Percentiles rank a stretch among this genome's conserved stretches.
Conservation (phyloP, 2,113 vertebrate genomes). For the Chrysochloris asiatica region DNA sequence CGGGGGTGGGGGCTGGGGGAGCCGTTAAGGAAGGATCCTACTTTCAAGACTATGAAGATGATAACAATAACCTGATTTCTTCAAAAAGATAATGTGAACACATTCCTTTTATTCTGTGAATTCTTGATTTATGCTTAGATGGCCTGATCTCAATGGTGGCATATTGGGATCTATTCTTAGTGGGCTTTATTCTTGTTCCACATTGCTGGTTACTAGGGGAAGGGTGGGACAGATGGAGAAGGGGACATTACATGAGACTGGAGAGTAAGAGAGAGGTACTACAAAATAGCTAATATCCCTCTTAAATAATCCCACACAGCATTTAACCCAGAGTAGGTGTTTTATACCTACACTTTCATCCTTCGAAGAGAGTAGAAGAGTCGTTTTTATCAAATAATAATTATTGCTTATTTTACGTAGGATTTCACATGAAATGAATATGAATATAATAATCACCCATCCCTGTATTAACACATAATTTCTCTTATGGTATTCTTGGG, state of each 20-base stretch:
- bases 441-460: background rate
- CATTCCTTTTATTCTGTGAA: background rate
- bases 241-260: background rate
- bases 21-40: too few species aligned
- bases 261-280: background rate
- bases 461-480: background rate
- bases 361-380: background rate
- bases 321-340: background rate
- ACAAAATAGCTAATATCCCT: background rate
- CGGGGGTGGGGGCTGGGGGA: too few species aligned
- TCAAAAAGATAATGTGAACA: background rate
- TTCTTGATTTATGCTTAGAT: background rate
- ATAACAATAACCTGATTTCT: background rate
- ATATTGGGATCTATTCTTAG: background rate
- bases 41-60: background rate
- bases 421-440: conserved; percentile 5
- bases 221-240: background rate
- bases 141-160: background rate
- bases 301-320: background rate
- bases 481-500: conserved; percentile 4
- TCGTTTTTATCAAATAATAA: background rate
- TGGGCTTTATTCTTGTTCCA: background rate
- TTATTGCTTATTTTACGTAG: conserved; percentile 3
- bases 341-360: background rate
- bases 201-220: background rate